Conservation (phyloP, 2,113 vertebrate species). For the Cyrtonyx montezumae region DNA sequence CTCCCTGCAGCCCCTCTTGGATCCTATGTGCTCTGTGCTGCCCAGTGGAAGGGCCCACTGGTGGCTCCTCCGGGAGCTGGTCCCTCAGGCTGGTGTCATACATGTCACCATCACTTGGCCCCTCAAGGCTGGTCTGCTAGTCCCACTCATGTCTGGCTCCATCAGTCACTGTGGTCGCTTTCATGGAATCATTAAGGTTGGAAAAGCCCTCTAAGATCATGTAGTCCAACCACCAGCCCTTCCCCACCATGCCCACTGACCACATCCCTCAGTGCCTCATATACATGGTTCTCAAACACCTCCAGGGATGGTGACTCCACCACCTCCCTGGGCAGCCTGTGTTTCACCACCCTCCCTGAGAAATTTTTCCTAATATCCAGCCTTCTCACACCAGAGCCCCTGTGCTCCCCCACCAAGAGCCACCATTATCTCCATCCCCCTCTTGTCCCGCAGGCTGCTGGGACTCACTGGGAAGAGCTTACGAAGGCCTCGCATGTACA, state of each 20-base stretch:
- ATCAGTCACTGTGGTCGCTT: neutral
- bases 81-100: neutral
- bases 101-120: neutral
- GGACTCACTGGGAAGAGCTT: neutral
- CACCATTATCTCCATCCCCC: neutral
- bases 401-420: neutral
- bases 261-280: no score
- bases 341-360: no score
- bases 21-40: neutral
- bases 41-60: neutral
- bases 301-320: no score
- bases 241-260: no score
- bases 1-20: neutral
- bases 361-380: no score
- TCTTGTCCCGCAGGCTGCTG: neutral
- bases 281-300: no score
- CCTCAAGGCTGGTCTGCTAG: neutral
- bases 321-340: no score
- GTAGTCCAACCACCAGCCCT: no score
- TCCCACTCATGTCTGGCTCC: neutral
- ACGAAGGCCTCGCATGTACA: fast-evolving
- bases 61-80: neutral
- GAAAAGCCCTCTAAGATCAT: no score
- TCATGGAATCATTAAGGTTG: no score
- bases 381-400: neutral